A percentile compares a stretch with the other conserved stretches of the same genome.
phyloP scores from a whole-genome alignment of 2,888 invertebrate species.

The Rhopalosiphum nymphaeae region DNA sequence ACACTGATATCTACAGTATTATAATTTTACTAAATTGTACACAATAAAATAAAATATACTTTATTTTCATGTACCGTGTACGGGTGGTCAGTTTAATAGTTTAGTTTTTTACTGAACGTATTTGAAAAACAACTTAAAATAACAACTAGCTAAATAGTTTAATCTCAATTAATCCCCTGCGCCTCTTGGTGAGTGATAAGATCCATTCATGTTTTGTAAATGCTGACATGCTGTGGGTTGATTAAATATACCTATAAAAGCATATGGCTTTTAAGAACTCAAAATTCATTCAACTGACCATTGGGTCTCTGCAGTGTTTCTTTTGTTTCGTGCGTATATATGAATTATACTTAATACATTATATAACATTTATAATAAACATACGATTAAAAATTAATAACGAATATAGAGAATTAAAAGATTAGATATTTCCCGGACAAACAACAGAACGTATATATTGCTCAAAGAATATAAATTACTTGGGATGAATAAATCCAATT shows the following conservation, averaged over 20 bases:
- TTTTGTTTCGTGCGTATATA: neutral
- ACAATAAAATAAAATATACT: neutral
- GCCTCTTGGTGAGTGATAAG: neutral
- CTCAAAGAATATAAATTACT: neutral
- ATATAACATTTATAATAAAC: neutral
- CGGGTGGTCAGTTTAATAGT: no score
- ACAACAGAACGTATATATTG: neutral
- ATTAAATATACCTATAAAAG: neutral
- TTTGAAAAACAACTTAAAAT: no score
- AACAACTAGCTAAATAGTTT: no score
- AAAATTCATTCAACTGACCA: neutral
- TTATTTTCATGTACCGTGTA: no score
- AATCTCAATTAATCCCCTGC: neutral
- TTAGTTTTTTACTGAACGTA: neutral
- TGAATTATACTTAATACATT: neutral
- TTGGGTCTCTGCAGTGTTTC: neutral
- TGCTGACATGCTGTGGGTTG: neutral
- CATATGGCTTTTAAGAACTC: neutral
- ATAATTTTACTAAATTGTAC: neutral
- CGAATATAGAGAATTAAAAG: neutral
- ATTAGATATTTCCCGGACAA: neutral
- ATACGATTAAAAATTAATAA: neutral
- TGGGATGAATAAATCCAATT: neutral
- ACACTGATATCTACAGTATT: neutral
- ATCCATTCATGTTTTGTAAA: neutral